Evolutionary conservation across 2,113 vertebrate genomes (phyloP).

Genomic region (Corythornis vintsioides): DNA sequence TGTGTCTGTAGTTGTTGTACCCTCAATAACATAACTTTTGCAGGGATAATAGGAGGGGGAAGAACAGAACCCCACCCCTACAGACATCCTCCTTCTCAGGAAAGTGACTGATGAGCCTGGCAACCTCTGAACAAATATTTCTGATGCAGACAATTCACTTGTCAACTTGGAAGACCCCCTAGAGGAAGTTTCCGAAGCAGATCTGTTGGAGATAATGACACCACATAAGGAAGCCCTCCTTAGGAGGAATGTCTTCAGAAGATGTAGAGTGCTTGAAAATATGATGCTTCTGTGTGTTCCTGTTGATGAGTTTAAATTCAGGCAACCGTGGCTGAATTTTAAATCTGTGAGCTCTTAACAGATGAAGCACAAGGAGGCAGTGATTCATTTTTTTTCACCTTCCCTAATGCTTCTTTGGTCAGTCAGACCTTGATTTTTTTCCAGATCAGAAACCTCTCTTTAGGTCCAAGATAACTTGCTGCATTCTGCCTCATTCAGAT

Average conservation of each 20-base stretch:
- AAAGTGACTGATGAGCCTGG: slow-evolving; percentile 56
- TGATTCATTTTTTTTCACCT: slow-evolving; percentile 31
- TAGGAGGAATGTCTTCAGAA: slow-evolving; percentile 11
- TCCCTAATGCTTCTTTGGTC: not conserved
- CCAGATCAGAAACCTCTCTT: not conserved
- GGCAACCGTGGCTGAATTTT: not conserved
- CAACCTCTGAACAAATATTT: slow-evolving; percentile 67
- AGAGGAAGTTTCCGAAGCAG: slow-evolving; percentile 60
- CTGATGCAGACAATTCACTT: slow-evolving; percentile 46
- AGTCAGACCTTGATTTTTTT: not conserved
- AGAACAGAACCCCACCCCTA: not conserved
- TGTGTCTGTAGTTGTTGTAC: not conserved
- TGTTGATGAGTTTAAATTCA: slow-evolving; percentile 17
- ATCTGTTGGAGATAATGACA: slow-evolving; percentile 53
- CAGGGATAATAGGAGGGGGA: not conserved
- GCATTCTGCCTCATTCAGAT: not conserved
- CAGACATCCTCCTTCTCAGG: fast-evolving
- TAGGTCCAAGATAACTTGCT: not conserved
- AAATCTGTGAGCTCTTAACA: slow-evolving; percentile 14
- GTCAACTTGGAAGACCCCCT: slow-evolving; percentile 28
- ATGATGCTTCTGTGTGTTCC: not conserved
- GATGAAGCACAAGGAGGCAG: slow-evolving; percentile 10
- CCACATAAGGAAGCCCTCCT: not conserved
- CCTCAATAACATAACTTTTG: not conserved
- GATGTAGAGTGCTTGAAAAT: slow-evolving; percentile 28